Evolutionary conservation across 2,888 invertebrate genomes (phyloP).

Genomic region (Bibio marci): DNA sequence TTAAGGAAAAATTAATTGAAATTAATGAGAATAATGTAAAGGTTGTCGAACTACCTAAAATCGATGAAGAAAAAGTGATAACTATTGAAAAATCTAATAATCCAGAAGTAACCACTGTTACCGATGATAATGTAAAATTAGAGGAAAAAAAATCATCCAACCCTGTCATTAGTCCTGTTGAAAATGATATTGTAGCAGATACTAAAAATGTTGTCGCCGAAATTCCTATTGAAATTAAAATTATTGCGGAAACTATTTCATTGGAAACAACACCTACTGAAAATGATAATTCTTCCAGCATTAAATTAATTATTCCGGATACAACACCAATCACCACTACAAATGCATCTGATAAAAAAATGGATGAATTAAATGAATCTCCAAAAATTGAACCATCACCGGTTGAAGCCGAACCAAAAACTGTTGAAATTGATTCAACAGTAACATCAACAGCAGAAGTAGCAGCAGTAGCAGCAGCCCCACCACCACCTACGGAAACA

Average conservation of each 20-base stretch:
- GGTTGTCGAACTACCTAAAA: not conserved
- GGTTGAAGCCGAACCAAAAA: no score
- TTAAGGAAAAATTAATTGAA: not conserved
- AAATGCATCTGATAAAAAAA: not conserved
- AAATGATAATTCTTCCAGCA: not conserved
- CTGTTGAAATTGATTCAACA: no score
- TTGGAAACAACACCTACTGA: not conserved
- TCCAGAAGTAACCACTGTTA: not conserved
- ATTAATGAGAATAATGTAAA: not conserved
- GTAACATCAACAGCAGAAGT: no score
- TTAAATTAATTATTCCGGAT: not conserved
- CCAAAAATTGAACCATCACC: no score
- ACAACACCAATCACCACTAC: not conserved
- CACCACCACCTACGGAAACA: no score
- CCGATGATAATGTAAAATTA: no score
- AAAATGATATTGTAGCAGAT: not conserved
- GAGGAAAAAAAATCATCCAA: slow-evolving; percentile 1
- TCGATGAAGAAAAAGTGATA: not conserved
- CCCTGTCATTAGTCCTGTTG: not conserved
- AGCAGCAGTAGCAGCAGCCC: no score
- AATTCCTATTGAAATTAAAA: not conserved
- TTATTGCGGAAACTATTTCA: no score
- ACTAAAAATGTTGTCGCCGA: not conserved
- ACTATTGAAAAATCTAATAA: not conserved
- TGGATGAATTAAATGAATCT: no score